Percentiles rank a stretch among this genome's conserved stretches.
Conservation (phyloP, 2,113 vertebrate genomes). For the Chloropsis cyanopogon region DNA sequence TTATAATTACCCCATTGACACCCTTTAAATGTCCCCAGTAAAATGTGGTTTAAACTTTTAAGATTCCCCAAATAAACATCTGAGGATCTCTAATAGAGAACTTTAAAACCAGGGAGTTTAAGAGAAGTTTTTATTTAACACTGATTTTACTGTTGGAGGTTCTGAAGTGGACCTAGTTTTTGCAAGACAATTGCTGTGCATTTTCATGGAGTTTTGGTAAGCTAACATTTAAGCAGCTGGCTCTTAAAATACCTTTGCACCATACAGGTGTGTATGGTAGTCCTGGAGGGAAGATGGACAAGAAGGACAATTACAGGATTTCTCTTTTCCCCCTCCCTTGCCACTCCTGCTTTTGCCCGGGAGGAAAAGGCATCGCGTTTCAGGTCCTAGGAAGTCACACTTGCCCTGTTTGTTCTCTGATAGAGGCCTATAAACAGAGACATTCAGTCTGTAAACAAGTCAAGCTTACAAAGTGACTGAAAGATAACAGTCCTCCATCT, state of each 20-base stretch:
- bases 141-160: neutral
- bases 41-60: conserved; percentile 8
- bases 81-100: neutral
- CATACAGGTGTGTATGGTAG: neutral
- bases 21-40: conserved; percentile 16
- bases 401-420: conserved; percentile 62
- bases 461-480: conserved; percentile 57
- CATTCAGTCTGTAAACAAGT: conserved; percentile 64
- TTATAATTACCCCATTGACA: neutral
- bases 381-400: conserved; percentile 55
- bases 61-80: neutral
- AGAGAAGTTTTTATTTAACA: neutral
- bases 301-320: neutral
- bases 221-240: neutral
- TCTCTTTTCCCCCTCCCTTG: neutral
- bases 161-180: neutral
- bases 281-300: neutral
- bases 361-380: conserved; percentile 5
- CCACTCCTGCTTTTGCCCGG: neutral
- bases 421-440: conserved; percentile 56
- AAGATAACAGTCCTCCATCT: conserved; percentile 48
- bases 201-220: neutral
- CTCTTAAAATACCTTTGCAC: neutral
- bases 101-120: neutral
- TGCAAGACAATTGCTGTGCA: neutral